Evolutionary conservation across 2,797 vertebrate genomes (phyloP).

Genomic region (Lycodopsis pacificus): DNA sequence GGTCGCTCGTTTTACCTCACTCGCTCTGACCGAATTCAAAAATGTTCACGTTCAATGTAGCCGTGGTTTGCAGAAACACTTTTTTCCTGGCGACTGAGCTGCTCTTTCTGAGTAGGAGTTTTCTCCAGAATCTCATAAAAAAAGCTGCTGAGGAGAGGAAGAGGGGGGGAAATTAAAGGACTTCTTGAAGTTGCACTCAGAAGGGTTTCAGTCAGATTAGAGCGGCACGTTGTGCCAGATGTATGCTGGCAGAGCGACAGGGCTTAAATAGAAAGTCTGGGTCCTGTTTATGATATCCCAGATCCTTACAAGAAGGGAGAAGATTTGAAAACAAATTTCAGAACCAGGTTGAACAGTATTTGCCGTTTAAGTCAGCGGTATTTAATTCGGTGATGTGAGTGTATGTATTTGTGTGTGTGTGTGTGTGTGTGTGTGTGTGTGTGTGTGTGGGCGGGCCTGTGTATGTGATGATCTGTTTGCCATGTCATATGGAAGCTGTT

Average conservation of each 20-base stretch:
- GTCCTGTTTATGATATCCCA: slow-evolving; percentile 68
- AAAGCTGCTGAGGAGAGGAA: slow-evolving; percentile 39
- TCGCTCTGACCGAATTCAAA: not conserved
- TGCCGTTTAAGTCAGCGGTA: slow-evolving; percentile 41
- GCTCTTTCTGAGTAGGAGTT: slow-evolving; percentile 30
- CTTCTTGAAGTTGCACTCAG: slow-evolving; percentile 59
- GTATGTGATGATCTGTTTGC: slow-evolving; percentile 60
- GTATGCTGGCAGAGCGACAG: slow-evolving; percentile 59
- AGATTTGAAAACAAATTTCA: slow-evolving; percentile 34
- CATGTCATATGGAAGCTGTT: slow-evolving; percentile 81
- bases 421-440: slow-evolving; percentile 1
- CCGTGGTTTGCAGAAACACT: not conserved
- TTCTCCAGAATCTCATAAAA: slow-evolving; percentile 66
- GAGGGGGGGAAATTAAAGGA: slow-evolving; percentile 30
- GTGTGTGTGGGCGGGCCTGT: slow-evolving; percentile 38
- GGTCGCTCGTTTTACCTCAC: not conserved
- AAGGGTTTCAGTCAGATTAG: slow-evolving; percentile 57
- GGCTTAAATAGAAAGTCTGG: slow-evolving; percentile 65
- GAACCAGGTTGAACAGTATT: slow-evolving; percentile 29
- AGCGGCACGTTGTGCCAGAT: slow-evolving; percentile 62
- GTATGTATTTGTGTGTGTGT: not conserved
- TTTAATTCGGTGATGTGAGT: slow-evolving; percentile 47
- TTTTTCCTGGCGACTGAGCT: not conserved
- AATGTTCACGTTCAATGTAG: not conserved
- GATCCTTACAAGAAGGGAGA: slow-evolving; percentile 14